Evolutionary conservation across 2,113 vertebrate genomes (phyloP), one percentile per base, ranked within the genome.

Genomic region (Ageneiosus marmoratus): DNA sequence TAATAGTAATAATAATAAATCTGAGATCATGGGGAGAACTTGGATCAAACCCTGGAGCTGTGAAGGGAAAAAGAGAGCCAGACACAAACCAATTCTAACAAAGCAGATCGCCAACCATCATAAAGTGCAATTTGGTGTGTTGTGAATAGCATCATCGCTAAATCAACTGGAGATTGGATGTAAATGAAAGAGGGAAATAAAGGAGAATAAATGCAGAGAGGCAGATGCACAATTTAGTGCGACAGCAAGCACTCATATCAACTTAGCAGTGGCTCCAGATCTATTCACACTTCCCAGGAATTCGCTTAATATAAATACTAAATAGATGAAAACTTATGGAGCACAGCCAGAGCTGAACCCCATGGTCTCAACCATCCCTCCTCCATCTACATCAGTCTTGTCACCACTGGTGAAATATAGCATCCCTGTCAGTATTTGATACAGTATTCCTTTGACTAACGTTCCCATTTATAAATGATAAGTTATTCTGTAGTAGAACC

Each of bases 361-460:
- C 86, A 79, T 83, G 55, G 72, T 74, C 32, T 80, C 69, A 85
- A 84, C 85, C 87, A 85, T 75, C 81, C 81, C 85, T 78, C 82
- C 72, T n/a, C 86, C 88, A 87, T 88, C 88, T 88, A 84, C 82
- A 91, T 88, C 27, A 2, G 37, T 51, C 63, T 73, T 79, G 62
- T 77, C 73, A 78, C 76, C 81, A 76, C 88, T 29, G 77, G 62
- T 32, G 79, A 86, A 84, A 89, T 81, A 89, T 73, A 83, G 60
- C 34, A 70, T 22, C 56, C 29, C 22, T 73, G 72, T 85, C 74
- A 83, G 12, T 78, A 83, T 63, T 58, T 56, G 24, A 58, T 77
- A 69, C 77, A 44, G 70, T 65, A 12, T 76, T 87, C 16, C 16
- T 55, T 48, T 2, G 74, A 48, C 77, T 69, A 70, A 77, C 69